phyloP scores from a whole-genome alignment of 1,140 invertebrate species.

The Maniola jurtina region DNA sequence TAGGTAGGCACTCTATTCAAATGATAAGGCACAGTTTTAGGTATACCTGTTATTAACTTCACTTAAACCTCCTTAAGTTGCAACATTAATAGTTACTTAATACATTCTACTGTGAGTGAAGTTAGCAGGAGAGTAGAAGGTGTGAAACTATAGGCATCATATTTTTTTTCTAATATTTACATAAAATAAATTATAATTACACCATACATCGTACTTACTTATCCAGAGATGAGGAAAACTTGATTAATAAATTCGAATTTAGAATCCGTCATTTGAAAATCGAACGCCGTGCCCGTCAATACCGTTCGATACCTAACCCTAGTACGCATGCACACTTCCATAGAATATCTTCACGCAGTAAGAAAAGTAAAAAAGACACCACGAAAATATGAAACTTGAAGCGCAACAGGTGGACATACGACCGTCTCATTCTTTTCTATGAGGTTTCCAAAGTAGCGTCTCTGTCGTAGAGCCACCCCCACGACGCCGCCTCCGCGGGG shows the following conservation, averaged over 20 bases:
- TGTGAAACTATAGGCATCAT: too few relatives aligned
- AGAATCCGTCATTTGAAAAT: slow-evolving; percentile 44
- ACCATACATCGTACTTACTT: too few relatives aligned
- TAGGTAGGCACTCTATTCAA: too few relatives aligned
- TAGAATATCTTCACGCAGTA: slow-evolving; percentile 63
- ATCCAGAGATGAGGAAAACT: background rate
- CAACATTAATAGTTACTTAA: too few relatives aligned
- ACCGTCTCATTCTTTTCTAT: slow-evolving; percentile 76
- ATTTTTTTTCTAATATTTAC: too few relatives aligned
- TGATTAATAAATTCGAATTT: background rate
- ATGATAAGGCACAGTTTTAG: too few relatives aligned
- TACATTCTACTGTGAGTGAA: too few relatives aligned
- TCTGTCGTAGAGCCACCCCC: slow-evolving; percentile 72
- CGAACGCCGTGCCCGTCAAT: slow-evolving; percentile 53
- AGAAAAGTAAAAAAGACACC: slow-evolving; percentile 71
- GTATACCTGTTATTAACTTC: too few relatives aligned
- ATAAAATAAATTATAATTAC: too few relatives aligned
- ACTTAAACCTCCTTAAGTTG: too few relatives aligned
- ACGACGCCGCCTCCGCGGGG: slow-evolving; percentile 69
- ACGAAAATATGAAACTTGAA: slow-evolving; percentile 67
- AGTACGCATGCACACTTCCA: slow-evolving; percentile 71
- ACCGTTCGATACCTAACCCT: slow-evolving; percentile 60
- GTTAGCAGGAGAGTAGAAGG: too few relatives aligned
- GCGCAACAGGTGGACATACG: slow-evolving; percentile 75
- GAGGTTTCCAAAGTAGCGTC: slow-evolving; percentile 58